A percentile compares a stretch with the other conserved stretches of the same genome.
phyloP scores from a whole-genome alignment of 2,113 vertebrate genomes.

The Pseudopipra pipra region DNA sequence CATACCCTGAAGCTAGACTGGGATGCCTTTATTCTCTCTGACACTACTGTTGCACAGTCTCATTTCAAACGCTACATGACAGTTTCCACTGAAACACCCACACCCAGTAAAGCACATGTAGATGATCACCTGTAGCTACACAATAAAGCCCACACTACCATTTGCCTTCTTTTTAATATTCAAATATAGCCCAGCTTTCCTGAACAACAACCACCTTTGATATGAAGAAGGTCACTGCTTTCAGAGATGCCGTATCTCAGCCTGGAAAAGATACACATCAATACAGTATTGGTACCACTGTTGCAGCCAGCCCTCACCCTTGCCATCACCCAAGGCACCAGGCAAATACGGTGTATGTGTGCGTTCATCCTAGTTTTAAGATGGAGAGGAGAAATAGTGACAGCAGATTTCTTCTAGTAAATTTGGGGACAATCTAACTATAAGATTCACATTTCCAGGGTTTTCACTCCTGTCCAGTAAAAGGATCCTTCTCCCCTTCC shows the following conservation, averaged over 20 bases:
- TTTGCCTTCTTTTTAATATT: neutral
- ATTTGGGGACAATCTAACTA: neutral
- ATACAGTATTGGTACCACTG: rapidly evolving
- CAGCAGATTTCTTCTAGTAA: neutral
- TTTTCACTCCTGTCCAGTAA: neutral
- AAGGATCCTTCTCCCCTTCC: neutral
- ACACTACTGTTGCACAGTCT: neutral
- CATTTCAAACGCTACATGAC: neutral
- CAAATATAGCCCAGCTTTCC: neutral
- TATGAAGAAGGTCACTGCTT: neutral
- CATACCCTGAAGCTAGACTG: neutral
- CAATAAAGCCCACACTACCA: neutral
- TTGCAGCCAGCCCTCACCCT: neutral
- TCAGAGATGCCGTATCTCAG: neutral
- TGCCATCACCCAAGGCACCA: neutral
- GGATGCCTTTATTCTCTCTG: neutral
- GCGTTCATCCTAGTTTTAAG: neutral
- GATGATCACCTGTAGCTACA: neutral
- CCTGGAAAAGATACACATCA: neutral
- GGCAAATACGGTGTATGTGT: neutral
- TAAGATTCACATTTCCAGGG: neutral
- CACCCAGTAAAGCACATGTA: neutral
- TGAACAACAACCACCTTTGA: neutral
- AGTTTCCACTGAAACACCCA: neutral
- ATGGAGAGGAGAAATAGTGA: neutral